Evolutionary conservation across 37 sponge, comb jelly and placozoan species (phyloP), one percentile per base, ranked within the genome.

Genomic region (Geodia barretti): DNA sequence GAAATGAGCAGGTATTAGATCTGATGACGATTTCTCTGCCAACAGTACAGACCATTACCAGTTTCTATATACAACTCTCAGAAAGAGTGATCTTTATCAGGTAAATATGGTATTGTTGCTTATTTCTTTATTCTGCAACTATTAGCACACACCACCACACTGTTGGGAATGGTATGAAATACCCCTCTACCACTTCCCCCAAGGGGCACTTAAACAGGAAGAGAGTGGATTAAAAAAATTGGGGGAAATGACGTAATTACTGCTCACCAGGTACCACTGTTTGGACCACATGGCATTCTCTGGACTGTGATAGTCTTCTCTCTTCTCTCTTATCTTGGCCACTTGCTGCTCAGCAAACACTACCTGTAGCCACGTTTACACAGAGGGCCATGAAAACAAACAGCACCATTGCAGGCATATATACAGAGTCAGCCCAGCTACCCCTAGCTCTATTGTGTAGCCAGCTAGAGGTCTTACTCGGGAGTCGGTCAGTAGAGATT

Each of bases 261-360:
- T n/a, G n/a, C 95, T 75, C 63, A 95, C 95, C 87, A 97, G 62
- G 60, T 94, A 97, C 97, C 97, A 97, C 75, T 94, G 87, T 17
- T 75, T 42, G n/a, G 60, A 39, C 86, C 81, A 97, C 14, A 32
- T 54, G 0, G 84, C 47, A 66, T 95, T 93, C 37, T 39, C 47
- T 4, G 94, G 92, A 29, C 77, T 73, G 1, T 9, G 14, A 1
- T 19, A 21, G 25, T 58, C 31, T 26, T 81, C 84, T 70, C 95
- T 34, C 73, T 97, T 97, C 24, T 62, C 72, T 64, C 98, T 68
- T 39, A 32, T 60, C 75, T 79, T 80, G 17, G 83, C 79, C 37
- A 84, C 74, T 40, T 97, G 98, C 81, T 97, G 98, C 38, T 92
- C 93, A 0, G 79, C 98, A 78, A 70, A 83, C 17, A 37, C 38